These are phyloP conservation scores for Rhinatrema bivittatum DNA, from an alignment of 2,797 vertebrate species.

Conservation along the genomic window DNA sequence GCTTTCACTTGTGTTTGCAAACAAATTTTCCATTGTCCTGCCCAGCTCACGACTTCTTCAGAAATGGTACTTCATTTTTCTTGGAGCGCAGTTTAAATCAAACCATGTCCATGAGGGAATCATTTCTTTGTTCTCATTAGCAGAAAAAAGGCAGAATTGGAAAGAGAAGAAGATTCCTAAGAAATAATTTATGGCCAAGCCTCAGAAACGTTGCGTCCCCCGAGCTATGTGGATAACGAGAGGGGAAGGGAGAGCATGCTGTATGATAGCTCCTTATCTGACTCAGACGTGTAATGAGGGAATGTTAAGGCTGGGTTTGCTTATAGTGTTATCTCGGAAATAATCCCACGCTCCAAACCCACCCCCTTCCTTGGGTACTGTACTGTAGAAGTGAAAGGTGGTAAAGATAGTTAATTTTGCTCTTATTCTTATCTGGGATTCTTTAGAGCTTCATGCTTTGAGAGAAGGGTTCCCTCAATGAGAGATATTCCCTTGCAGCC, in stretches of 20 bases:
- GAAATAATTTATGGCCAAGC: neutral
- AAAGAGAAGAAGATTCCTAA: neutral
- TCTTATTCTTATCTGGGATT: no score
- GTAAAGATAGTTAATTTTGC: no score
- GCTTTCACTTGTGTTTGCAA: neutral
- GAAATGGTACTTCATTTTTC: neutral
- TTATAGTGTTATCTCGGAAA: neutral
- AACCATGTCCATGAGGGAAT: neutral
- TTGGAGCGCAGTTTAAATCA: neutral
- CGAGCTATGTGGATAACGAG: slow-evolving; percentile 2
- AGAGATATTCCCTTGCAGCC: no score
- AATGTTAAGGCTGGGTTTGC: neutral
- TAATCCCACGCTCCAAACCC: neutral
- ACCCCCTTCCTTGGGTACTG: neutral
- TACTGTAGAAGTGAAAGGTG: neutral
- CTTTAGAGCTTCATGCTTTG: no score
- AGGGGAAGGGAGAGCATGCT: no score
- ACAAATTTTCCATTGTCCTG: neutral
- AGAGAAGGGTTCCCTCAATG: no score
- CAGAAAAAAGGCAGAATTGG: neutral
- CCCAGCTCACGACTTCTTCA: neutral
- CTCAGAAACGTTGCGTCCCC: slow-evolving; percentile 1
- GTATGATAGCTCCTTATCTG: neutral
- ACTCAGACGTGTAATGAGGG: slow-evolving; percentile 5
- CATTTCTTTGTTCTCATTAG: neutral